Conservation (phyloP, 2,888 invertebrate species). For the Vesta saturnalis region DNA sequence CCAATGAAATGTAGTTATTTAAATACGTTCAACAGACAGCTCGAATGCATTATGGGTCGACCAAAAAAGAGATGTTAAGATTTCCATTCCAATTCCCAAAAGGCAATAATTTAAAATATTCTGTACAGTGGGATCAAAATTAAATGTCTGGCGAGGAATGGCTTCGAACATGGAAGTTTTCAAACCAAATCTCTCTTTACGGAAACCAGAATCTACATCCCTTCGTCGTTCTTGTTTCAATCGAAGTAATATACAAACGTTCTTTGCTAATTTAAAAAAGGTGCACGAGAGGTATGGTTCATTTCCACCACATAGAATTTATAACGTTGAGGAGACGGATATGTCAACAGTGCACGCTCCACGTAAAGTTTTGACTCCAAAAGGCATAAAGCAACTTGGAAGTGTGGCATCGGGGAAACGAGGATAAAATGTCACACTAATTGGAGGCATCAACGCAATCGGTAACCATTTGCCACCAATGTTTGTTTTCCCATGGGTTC, state of each 20-base stretch:
- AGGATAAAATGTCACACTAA: neutral
- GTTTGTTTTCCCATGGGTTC: constrained; percentile 9
- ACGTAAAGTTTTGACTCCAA: neutral
- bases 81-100: neutral
- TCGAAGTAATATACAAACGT: neutral
- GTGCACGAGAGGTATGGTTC: neutral
- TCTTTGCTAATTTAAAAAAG: neutral
- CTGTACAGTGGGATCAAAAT: neutral
- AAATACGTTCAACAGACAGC: neutral
- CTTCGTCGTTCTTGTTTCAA: neutral
- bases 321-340: neutral
- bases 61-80: neutral
- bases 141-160: neutral
- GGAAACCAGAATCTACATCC: neutral
- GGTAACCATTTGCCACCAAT: constrained; percentile 47
- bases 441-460: constrained; percentile 47
- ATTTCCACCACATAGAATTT: neutral
- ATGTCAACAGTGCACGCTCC: neutral
- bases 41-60: constrained; percentile 4
- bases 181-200: neutral
- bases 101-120: neutral
- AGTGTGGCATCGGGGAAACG: neutral
- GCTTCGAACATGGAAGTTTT: neutral
- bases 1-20: neutral
- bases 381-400: neutral